Evolutionary conservation across 2,888 invertebrate genomes (phyloP).

Genomic region (Volucella bombylans): DNA sequence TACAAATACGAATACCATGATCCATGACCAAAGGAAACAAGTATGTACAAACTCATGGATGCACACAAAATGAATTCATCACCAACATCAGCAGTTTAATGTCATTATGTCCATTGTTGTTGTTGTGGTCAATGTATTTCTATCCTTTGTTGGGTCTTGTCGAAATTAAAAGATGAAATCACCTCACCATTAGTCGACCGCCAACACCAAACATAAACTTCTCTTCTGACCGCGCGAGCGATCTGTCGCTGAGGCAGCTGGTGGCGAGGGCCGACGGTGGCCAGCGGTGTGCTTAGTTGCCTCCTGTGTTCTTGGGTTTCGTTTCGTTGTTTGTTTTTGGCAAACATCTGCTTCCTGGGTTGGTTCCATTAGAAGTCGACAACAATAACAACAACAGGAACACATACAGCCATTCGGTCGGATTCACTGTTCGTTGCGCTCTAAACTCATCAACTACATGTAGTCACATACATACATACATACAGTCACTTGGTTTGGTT

Average conservation of each 20-base stretch:
- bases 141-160: conserved; percentile 15
- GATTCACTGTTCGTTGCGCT: conserved; percentile 16
- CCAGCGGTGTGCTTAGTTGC: background rate
- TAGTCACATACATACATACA: background rate
- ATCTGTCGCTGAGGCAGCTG: conserved; percentile 38
- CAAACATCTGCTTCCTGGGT: conserved; percentile 74
- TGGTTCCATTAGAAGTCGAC: conserved; percentile 68
- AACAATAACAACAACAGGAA: conserved; percentile 22
- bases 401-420: conserved; percentile 10
- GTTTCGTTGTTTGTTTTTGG: conserved; percentile 67
- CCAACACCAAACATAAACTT: conserved; percentile 36
- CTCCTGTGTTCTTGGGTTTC: conserved; percentile 10
- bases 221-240: conserved; percentile 25
- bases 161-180: conserved; percentile 69
- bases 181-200: conserved; percentile 33
- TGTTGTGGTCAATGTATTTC: background rate
- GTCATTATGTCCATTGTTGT: conserved; percentile 38
- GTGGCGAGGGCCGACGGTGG: background rate
- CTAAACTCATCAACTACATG: conserved; percentile 10
- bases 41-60: conserved; percentile 37
- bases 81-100: conserved; percentile 54
- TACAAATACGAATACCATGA: conserved; percentile 6
- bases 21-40: conserved; percentile 46
- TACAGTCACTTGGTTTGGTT: conserved; percentile 27
- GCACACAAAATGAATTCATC: conserved; percentile 67